A percentile compares a stretch with the other conserved stretches of the same genome.
These are phyloP conservation scores for Cheilosia variabilis DNA, from an alignment of 2,888 invertebrate genomes.

Conservation along the genomic window DNA sequence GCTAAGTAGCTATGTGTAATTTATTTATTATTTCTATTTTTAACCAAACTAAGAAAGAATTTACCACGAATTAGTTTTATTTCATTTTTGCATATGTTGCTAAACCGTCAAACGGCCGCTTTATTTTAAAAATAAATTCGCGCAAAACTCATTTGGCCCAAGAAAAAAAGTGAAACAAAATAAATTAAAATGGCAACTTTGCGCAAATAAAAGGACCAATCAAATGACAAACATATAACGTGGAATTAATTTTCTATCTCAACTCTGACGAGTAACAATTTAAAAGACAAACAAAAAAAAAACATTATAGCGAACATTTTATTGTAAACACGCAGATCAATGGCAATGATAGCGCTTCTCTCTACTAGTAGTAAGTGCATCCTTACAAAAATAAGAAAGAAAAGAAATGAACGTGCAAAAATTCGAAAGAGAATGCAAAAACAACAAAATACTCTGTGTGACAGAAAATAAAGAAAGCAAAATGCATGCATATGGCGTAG, in stretches of 20 bases:
- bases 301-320: conserved; percentile 17
- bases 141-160: conserved; percentile 27
- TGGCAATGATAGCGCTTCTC: conserved; percentile 45
- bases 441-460: conserved; percentile 17
- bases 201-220: conserved; percentile 57
- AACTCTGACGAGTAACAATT: conserved; percentile 37
- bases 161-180: conserved; percentile 1
- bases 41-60: conserved; percentile 66
- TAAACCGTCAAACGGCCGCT: conserved; percentile 65
- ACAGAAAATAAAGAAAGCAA: conserved; percentile 36
- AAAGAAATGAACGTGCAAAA: conserved; percentile 60
- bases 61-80: conserved; percentile 50
- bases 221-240: conserved; percentile 62
- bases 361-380: conserved; percentile 59
- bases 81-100: conserved; percentile 59
- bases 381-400: conserved; percentile 62
- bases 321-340: conserved; percentile 64
- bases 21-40: conserved; percentile 47
- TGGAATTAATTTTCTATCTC: conserved; percentile 68
- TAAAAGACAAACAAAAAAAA: conserved; percentile 9
- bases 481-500: conserved; percentile 37
- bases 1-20: conserved; percentile 16
- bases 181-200: conserved; percentile 29
- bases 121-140: conserved; percentile 54
- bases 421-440: conserved; percentile 58